These are phyloP conservation scores for Dysidea cf. avara DNA, from an alignment of 37 sponge, comb jelly and placozoan species.

Conservation along the genomic window DNA sequence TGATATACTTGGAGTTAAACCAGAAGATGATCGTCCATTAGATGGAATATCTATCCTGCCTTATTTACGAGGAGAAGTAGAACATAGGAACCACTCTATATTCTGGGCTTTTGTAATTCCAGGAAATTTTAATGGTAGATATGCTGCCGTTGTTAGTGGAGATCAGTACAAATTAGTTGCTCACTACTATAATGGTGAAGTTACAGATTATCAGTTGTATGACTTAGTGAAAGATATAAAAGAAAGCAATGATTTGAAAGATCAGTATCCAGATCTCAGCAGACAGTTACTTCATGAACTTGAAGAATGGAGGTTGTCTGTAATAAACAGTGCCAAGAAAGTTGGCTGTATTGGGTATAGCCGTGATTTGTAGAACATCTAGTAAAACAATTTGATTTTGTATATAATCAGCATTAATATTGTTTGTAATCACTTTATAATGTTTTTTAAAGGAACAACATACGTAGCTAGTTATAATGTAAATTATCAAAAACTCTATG, in stretches of 20 bases:
- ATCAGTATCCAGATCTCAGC: background rate
- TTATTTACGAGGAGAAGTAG: conserved; percentile 15
- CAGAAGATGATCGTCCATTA: conserved; percentile 52
- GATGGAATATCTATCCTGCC: conserved; percentile 59
- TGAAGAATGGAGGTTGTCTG: conserved; percentile 43
- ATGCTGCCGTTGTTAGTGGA: conserved; percentile 36
- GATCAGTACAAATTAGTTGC: conserved; percentile 43
- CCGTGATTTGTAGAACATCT: too few relatives aligned
- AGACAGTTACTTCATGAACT: conserved; percentile 1
- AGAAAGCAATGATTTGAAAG: conserved; percentile 37
- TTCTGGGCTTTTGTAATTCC: conserved; percentile 39
- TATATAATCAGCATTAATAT: too few relatives aligned
- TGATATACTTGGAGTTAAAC: conserved; percentile 29
- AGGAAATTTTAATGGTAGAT: conserved; percentile 37
- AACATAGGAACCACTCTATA: conserved; percentile 21
- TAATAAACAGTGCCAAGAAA: conserved; percentile 34
- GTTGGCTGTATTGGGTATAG: too few relatives aligned
- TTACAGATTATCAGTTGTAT: conserved; percentile 27
- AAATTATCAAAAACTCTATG: too few relatives aligned
- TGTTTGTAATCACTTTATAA: too few relatives aligned
- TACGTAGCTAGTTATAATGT: too few relatives aligned
- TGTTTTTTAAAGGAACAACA: too few relatives aligned
- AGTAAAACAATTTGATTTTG: too few relatives aligned
- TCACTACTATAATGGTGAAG: conserved; percentile 12
- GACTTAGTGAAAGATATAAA: conserved; percentile 10